Base-by-base conservation (phyloP, 1,140 invertebrate genomes). In the Scylla paramamosain region DNA sequence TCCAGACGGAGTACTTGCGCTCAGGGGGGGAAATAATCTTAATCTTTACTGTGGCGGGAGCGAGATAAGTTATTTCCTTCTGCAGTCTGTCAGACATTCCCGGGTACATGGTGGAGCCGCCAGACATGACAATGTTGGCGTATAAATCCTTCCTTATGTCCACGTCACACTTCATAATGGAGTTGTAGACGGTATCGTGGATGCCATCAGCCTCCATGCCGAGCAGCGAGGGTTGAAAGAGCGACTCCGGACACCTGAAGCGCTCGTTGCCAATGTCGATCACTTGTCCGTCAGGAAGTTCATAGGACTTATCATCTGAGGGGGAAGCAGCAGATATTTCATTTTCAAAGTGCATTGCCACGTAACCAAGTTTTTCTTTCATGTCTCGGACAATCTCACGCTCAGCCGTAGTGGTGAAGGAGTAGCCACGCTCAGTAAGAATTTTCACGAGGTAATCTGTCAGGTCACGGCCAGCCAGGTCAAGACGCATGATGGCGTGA, bases 371-470 rank as follows among this genome's bases (percentile, higher is more conserved):
- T 97, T 99, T 94, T 45, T 94, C 98, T 97, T 99, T 99, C 97
- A 99, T 99, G 97, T 99, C 98, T 96, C 98, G 97, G 8, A 99
- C 98, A 96, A 99, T 99, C 98, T 99, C 98, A 96, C 98, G 97
- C 97, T 99, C 98, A 96, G 98, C 98, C n/a, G 97, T 97, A 90
- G 97, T 97, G 94, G 96, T 97, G 96, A 97, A 97, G 93, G 96
- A 96, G 93, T 97, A 97, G 83, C 97, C 97, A 96, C 98, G 98
- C 97, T 99, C 98, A 91, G 98, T 98, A 95, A 99, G 97, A 97
- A 99, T 95, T 67, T 95, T 95, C 95, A 93, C 93, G 25, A 95
- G 77, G 28, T 95, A 95, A 31, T 93, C 88, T 3, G 94, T 95
- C 25, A 95, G 83, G 52, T 95, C 94, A 89, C 94, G 94, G 46